Base-by-base conservation (phyloP, 2,797 vertebrate genomes). In the Hapalemur alaotrensis region DNA sequence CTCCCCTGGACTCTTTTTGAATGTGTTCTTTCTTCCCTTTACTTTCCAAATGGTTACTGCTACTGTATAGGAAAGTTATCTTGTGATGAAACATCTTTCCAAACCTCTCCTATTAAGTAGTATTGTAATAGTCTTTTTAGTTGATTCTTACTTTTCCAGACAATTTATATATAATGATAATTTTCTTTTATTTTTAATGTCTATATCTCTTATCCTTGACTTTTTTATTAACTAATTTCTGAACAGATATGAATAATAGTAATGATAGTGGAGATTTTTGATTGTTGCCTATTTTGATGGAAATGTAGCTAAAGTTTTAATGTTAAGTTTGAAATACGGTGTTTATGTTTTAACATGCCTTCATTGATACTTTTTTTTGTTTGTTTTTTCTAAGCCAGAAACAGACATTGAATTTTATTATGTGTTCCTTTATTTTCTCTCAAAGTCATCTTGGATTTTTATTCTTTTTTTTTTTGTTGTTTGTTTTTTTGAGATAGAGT, bases 291-390 rank as follows among this genome's bases (percentile, higher is more conserved):
- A 32, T 81, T 91, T 65, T 82, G 18, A 52, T 92, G 32, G 54
- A 89, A 94, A 94, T 28, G 2, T 85, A 85, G 35, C 28, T 43
- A 46, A 70, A 76, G 54, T 65, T 94, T 95, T 90, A 85, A 91
- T 43, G 30, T 79, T 52, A 80, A 57, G 43, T 79, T 83, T 92
- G 43, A 92, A 70, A 90, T 81, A 63, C 43, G 38, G 20, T 73
- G 1, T 46, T 80, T 76, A 83, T 89, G 76, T 13, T 89, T 89
- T 50, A 86, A 15, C 61, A 15, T 89, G 12, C 75, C 78, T 91
- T 87, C 11, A 48, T 28, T 92, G 75, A 57, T 14, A 43, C 12
- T 76, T 70, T 65, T 13, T 12, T 28, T 61, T 61, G 30, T 61
- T 63, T 63, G 9, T 61, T 89, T 90, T 67, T 83, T 69, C 65